Conservation (phyloP, 2,797 vertebrate species). For the Eulemur rubriventer region DNA sequence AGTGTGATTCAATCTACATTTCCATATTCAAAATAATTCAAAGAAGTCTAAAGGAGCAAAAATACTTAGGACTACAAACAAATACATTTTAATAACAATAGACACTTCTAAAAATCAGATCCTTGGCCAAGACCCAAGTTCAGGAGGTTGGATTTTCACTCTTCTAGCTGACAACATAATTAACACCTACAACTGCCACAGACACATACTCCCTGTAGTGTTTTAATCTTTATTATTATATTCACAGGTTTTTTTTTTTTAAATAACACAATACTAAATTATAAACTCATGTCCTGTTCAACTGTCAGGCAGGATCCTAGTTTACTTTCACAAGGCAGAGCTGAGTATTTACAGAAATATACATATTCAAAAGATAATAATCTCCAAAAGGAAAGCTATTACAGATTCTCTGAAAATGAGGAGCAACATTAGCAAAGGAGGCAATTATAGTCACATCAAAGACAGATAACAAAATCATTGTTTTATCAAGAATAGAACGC, state of each 20-base stretch:
- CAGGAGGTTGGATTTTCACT: slow-evolving; percentile 60
- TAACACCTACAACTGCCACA: slow-evolving; percentile 38
- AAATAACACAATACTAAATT: slow-evolving; percentile 56
- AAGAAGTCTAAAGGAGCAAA: not conserved
- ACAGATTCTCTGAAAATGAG: slow-evolving; percentile 56
- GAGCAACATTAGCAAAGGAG: slow-evolving; percentile 59
- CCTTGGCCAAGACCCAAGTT: slow-evolving; percentile 49
- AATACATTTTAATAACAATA: slow-evolving; percentile 44
- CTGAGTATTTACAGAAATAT: slow-evolving; percentile 64
- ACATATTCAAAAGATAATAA: slow-evolving; percentile 67
- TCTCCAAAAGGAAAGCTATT: slow-evolving; percentile 53
- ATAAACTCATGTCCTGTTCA: slow-evolving; percentile 59
- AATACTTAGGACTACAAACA: slow-evolving; percentile 35
- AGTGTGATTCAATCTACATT: slow-evolving; percentile 30
- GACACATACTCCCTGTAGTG: slow-evolving; percentile 10
- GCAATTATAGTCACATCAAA: slow-evolving; percentile 67
- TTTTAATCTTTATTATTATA: slow-evolving; percentile 67
- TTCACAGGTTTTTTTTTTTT: not conserved
- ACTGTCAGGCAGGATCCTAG: slow-evolving; percentile 33
- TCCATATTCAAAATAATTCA: slow-evolving; percentile 13
- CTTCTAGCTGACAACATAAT: slow-evolving; percentile 65
- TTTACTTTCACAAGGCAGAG: slow-evolving; percentile 48
- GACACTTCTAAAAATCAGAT: not conserved
- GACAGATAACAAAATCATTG: slow-evolving; percentile 30
- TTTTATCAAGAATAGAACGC: slow-evolving; percentile 35